Percentiles rank a stretch among this genome's conserved stretches.
Evolutionary conservation across 1,140 invertebrate genomes (phyloP).

Genomic region (Eurosta solidaginis): DNA sequence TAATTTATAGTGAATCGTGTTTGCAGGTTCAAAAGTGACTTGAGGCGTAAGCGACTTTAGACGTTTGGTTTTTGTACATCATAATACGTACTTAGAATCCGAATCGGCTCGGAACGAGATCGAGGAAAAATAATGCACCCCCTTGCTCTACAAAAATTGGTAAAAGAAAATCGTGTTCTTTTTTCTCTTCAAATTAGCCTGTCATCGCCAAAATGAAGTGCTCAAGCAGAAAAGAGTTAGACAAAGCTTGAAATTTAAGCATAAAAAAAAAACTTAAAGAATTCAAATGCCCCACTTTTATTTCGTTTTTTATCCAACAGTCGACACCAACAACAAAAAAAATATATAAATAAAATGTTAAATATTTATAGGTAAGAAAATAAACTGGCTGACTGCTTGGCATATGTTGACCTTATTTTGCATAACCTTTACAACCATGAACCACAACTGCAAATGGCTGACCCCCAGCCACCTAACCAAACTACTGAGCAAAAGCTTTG

Average conservation of each 20-base stretch:
- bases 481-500: too few species aligned
- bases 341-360: neutral
- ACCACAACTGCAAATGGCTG: neutral
- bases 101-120: too few species aligned
- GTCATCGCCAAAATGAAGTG: neutral
- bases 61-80: too few species aligned
- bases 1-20: too few species aligned
- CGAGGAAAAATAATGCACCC: too few species aligned
- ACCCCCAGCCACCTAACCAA: neutral
- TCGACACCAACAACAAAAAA: neutral
- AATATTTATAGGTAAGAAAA: constrained; percentile 20
- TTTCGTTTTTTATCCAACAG: neutral
- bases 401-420: constrained; percentile 27
- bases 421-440: constrained; percentile 25
- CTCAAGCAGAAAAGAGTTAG: neutral
- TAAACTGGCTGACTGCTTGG: constrained; percentile 19
- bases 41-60: too few species aligned
- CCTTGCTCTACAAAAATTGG: too few species aligned
- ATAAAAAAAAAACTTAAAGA: neutral
- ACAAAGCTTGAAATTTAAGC: neutral
- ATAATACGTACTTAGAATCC: too few species aligned
- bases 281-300: constrained; percentile 18
- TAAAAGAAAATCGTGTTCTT: too few species aligned
- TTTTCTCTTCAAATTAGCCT: too few species aligned
- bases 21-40: too few species aligned